Base-by-base conservation (phyloP, 2,888 invertebrate genomes). In the Keiferia lycopersicella region DNA sequence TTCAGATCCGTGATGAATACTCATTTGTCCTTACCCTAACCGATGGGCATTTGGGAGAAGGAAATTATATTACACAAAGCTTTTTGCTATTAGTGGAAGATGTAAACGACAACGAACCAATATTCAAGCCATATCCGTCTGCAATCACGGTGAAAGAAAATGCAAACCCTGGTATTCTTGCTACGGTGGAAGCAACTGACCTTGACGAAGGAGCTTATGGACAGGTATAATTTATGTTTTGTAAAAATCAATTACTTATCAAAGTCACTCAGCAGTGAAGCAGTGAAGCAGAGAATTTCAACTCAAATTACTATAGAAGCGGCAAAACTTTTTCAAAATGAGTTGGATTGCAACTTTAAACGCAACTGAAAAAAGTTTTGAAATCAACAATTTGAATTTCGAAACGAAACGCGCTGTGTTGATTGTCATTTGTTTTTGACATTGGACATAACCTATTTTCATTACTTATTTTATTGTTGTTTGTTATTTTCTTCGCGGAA, bases 131-230 rank as follows among this genome's bases (percentile, higher is more conserved):
- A 20, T 97, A 97, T 87, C 96, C 96, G 74, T 95, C 96, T 56
- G 96, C 97, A 62, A 92, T 98, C 68, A 94, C 94, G 65, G 93
- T 98, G 50, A 94, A 94, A 65, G 98, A 98, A 91, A 94, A 97
- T 83, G 94, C 96, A 62, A 86, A 92, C 7, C 96, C 96, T 0
- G 95, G 96, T 18, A 91, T 96, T 66, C 88, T 98, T 58, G 93
- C 95, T 14, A 95, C 96, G 1, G 93, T 98, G 30, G 97, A 97
- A 88, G 98, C 98, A 12, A 96, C 95, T 4, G 98, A 98, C 83
- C 94, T 95, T 61, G 98, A 98, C 80, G 97, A 97, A 88, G 98
- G 98, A 58, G 96, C 97, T 48, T 98, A 97, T 77, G 98, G 98
- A 51, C 98, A 98, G 92, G 96, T 94, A 86, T n/a, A n/a, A n/a